Base-by-base conservation (phyloP, 2,888 invertebrate genomes). In the Oxycera nigricornis region DNA sequence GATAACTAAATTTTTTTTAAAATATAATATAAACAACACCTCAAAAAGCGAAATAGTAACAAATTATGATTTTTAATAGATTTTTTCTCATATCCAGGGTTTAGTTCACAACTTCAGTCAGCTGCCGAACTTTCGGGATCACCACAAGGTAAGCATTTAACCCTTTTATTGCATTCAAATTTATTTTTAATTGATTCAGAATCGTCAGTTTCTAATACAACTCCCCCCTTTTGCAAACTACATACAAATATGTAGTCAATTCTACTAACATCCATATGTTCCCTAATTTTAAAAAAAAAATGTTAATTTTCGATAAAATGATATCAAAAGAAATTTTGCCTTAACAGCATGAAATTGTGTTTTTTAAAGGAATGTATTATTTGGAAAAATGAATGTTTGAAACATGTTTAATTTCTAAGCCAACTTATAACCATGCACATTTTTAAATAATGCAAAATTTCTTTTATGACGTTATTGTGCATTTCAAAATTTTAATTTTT, bases 81-180 rank as follows among this genome's bases (percentile, higher is more conserved):
- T 1, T 55, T 73, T 62, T 73, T 52, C 17, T 22, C 46, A 61
- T 17, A n/a, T 59, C 11, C 70, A 86, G 86, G 84, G 81, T 84
- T 85, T 79, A 85, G 84, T 78, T 82, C 85, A 75, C 85, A 85
- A 80, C 80, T 84, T 77, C 85, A 84, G 81, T 82, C 83, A 77
- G 83, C 85, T 79, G 93, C 93, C 86, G 92, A 91, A 85, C 87
- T 93, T 84, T 93, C 93, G 80, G 91, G 92, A 83, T 93, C 94
- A 82, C 94, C 94, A 81, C 94, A 94, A 93, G 94, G 94, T 94
- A 90, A 91, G 92, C 80, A 77, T 46, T 46, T 7, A 35, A 35
- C 6, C 11, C 4, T 46, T 46, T 46, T 46, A n/a, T 11, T 80
- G 81, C 74, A 75, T 77, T 75, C 80, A 80, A 79, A 79, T 80